Evolutionary conservation across 2,797 vertebrate species (phyloP).

Genomic region (Acanthornis magna): DNA sequence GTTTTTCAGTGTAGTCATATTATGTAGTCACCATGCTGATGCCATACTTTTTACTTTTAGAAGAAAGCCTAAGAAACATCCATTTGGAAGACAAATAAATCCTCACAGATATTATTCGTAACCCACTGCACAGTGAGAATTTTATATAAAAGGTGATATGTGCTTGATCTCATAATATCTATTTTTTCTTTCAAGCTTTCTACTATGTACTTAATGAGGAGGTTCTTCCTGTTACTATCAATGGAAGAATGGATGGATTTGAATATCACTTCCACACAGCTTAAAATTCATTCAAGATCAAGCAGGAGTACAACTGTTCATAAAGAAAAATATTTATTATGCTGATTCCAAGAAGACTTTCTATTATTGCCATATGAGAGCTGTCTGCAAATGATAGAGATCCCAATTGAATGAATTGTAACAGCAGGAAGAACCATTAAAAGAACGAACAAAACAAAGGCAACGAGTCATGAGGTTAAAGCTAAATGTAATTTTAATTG

Average conservation of each 20-base stretch:
- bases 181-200: neutral
- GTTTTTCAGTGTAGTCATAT: neutral
- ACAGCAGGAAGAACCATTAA: neutral
- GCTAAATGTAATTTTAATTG: conserved; percentile 7
- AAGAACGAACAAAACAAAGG: neutral
- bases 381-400: neutral
- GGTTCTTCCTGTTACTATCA: neutral
- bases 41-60: neutral
- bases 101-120: neutral
- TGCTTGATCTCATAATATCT: neutral
- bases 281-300: neutral
- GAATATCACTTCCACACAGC: neutral
- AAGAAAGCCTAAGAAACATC: neutral
- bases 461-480: neutral
- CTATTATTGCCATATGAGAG: neutral
- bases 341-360: neutral
- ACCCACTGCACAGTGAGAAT: neutral
- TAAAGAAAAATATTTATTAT: neutral
- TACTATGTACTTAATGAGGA: neutral
- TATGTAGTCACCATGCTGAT: neutral
- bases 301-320: neutral
- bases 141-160: neutral
- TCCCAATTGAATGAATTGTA: neutral
- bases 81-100: neutral
- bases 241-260: neutral